These are phyloP conservation scores for Apamea sordens DNA, from an alignment of 2,888 invertebrate species.

Conservation along the genomic window DNA sequence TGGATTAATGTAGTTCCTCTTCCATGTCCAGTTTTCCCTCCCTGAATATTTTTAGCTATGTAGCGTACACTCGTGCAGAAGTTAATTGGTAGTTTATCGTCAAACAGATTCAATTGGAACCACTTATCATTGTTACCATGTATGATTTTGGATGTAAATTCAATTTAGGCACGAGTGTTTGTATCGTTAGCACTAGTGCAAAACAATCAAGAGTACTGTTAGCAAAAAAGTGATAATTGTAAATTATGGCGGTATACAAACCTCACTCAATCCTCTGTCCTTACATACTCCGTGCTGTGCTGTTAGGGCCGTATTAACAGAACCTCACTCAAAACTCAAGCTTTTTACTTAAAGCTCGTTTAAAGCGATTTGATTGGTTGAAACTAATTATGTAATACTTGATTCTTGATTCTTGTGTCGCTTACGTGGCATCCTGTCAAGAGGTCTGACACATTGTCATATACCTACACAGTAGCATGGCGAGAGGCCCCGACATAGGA, in stretches of 20 bases:
- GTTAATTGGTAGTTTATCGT: conserved; percentile 21
- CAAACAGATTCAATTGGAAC: conserved; percentile 45
- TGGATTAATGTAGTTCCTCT: neutral
- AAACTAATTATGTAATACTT: no score
- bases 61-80: neutral
- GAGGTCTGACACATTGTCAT: neutral
- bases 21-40: neutral
- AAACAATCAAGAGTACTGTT: conserved; percentile 32
- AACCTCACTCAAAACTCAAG: no score
- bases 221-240: conserved; percentile 11
- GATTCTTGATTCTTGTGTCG: neutral
- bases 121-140: conserved; percentile 20
- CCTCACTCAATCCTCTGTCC: neutral
- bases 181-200: conserved; percentile 26
- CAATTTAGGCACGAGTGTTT: conserved; percentile 28
- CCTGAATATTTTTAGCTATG: neutral
- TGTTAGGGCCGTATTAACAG: neutral
- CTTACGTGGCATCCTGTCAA: neutral
- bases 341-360: no score
- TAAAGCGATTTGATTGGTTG: no score
- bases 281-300: neutral
- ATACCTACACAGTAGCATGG: neutral
- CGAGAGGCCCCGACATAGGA: neutral
- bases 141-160: conserved; percentile 32
- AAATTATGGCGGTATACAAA: neutral